Evolutionary conservation across 2,797 vertebrate species (phyloP).

Genomic region (Mus minutoides): DNA sequence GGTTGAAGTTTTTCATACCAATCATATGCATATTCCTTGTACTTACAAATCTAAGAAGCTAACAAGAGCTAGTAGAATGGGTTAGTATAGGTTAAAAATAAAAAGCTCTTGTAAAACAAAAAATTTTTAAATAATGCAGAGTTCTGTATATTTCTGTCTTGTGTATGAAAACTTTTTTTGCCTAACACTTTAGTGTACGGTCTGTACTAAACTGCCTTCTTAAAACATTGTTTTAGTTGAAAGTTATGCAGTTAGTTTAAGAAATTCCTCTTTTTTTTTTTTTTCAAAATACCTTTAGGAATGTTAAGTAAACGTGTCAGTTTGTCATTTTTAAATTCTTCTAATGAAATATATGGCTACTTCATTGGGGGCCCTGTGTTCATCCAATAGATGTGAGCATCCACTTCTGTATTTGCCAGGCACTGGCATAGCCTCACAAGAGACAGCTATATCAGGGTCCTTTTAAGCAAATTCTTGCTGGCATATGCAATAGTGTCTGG

Average conservation of each 20-base stretch:
- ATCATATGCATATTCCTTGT: not conserved
- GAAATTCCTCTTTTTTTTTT: constrained; percentile 65
- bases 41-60: constrained; percentile 19
- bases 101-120: constrained; percentile 39
- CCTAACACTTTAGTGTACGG: constrained; percentile 20
- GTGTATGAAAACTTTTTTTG: constrained; percentile 55
- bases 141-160: constrained; percentile 51
- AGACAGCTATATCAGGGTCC: too few species aligned
- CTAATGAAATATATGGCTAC: constrained; percentile 56
- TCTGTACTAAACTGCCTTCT: constrained; percentile 27
- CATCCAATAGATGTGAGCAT: too few species aligned
- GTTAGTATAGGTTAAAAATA: constrained; percentile 50
- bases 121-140: constrained; percentile 17
- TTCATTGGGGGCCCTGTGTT: too few species aligned
- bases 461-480: too few species aligned
- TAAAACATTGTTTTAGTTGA: constrained; percentile 65
- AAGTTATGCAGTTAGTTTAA: constrained; percentile 65
- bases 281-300: constrained; percentile 55
- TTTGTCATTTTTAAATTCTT: constrained; percentile 65
- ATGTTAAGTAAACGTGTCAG: constrained; percentile 48
- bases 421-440: too few species aligned
- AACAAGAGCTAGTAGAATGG: not conserved
- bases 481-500: too few species aligned
- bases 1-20: constrained; percentile 40
- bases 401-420: too few species aligned